Percentiles rank a stretch among this genome's conserved stretches.
phyloP scores from a whole-genome alignment of 2,888 invertebrate genomes.

The Barypeithes pellucidus region DNA sequence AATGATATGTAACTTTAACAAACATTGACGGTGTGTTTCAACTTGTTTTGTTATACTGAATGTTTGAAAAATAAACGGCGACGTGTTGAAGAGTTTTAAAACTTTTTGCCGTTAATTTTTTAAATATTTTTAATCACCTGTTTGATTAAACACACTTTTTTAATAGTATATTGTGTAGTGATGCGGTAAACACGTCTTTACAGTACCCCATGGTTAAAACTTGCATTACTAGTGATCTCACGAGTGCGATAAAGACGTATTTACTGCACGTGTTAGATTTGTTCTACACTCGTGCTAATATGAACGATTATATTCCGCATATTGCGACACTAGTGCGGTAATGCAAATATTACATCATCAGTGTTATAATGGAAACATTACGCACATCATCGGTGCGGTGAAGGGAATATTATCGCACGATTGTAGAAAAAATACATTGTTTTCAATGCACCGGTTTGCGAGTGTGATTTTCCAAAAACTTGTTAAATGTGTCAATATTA shows the following conservation, averaged over 20 bases:
- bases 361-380: too few relatives aligned
- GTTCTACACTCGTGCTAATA: too few relatives aligned
- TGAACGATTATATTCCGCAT: too few relatives aligned
- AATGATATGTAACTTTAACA: neutral
- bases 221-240: too few relatives aligned
- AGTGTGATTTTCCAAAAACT: slow-evolving; percentile 23
- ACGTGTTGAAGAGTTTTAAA: neutral
- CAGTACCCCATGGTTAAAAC: too few relatives aligned
- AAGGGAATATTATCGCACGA: neutral
- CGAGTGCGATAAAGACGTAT: too few relatives aligned
- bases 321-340: too few relatives aligned
- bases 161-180: too few relatives aligned
- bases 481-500: slow-evolving; percentile 20
- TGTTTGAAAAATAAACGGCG: slow-evolving; percentile 4
- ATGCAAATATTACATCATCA: too few relatives aligned
- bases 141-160: slow-evolving; percentile 7
- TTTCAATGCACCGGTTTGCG: slow-evolving; percentile 13
- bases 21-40: neutral
- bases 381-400: too few relatives aligned
- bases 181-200: too few relatives aligned
- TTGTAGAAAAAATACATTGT: neutral
- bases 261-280: too few relatives aligned
- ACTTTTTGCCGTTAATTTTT: slow-evolving; percentile 1
- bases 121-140: neutral
- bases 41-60: neutral